Evolutionary conservation across 2,113 vertebrate genomes (phyloP).

Genomic region (Rattus rattus): DNA sequence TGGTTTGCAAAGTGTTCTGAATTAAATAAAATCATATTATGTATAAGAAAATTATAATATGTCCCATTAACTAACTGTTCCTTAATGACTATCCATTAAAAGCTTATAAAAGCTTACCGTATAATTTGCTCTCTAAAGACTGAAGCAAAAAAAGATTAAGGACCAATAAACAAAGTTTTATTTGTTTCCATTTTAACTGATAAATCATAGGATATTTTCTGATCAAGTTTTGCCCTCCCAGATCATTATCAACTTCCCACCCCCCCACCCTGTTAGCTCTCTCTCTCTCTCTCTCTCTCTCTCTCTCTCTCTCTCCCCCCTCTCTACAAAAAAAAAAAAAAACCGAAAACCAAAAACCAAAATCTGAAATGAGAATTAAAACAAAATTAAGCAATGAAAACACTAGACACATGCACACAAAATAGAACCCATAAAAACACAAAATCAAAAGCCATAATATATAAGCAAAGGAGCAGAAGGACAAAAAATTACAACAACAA

Average conservation of each 20-base stretch:
- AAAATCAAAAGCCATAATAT: background rate
- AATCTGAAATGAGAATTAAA: background rate
- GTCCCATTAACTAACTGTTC: constrained; percentile 29
- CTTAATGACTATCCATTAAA: background rate
- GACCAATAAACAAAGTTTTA: constrained; percentile 28
- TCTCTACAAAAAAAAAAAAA: too few species aligned
- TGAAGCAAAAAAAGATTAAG: background rate
- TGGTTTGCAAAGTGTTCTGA: background rate
- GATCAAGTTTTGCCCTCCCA: background rate
- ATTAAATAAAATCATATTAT: background rate
- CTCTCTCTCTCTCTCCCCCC: too few species aligned
- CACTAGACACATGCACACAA: background rate
- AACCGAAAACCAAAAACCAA: background rate
- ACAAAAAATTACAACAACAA: background rate
- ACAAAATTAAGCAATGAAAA: background rate
- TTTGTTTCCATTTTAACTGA: background rate
- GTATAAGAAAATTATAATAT: background rate
- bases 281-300: background rate
- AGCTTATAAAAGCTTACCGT: background rate
- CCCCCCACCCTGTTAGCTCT: background rate
- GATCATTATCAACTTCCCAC: background rate
- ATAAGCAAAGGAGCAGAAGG: background rate
- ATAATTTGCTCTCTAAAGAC: background rate
- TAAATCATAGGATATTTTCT: background rate
- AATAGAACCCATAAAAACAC: background rate